Conservation (phyloP, 2,888 invertebrate species). For the Polylopha cassiicola region DNA sequence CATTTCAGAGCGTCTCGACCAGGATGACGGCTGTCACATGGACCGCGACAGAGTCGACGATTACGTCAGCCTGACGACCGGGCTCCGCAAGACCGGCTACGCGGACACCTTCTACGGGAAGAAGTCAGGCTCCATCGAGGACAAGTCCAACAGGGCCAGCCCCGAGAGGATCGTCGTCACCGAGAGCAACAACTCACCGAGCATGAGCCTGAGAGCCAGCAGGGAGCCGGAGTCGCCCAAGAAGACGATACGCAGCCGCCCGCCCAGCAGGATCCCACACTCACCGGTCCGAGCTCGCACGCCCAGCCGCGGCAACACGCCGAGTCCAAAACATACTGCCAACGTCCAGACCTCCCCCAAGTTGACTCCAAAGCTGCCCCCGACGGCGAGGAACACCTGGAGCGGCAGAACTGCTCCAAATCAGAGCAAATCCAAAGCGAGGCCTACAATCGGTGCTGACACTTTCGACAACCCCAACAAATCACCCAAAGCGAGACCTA, state of each 20-base stretch:
- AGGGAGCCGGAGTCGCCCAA: constrained; percentile 62
- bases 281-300: constrained; percentile 60
- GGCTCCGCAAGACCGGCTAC: constrained; percentile 83
- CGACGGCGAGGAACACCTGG: constrained; percentile 83
- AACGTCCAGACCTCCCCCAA: constrained; percentile 64
- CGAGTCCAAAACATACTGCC: constrained; percentile 63
- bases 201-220: constrained; percentile 59
- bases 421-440: constrained; percentile 55
- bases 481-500: constrained; percentile 75
- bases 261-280: constrained; percentile 67
- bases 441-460: constrained; percentile 61
- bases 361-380: constrained; percentile 59
- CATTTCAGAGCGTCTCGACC: constrained; percentile 81
- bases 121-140: constrained; percentile 57
- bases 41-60: constrained; percentile 68
- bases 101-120: constrained; percentile 79
- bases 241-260: constrained; percentile 59
- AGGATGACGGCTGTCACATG: constrained; percentile 63
- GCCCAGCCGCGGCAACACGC: constrained; percentile 60
- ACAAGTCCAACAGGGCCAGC: constrained; percentile 61
- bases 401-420: constrained; percentile 78
- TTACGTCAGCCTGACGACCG: constrained; percentile 82
- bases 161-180: constrained; percentile 59
- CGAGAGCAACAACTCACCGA: constrained; percentile 64
- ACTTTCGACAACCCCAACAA: constrained; percentile 77